Percentiles rank a stretch among this genome's conserved stretches.
Evolutionary conservation across 2,888 invertebrate species (phyloP).

Genomic region (Temnothorax ravouxi): DNA sequence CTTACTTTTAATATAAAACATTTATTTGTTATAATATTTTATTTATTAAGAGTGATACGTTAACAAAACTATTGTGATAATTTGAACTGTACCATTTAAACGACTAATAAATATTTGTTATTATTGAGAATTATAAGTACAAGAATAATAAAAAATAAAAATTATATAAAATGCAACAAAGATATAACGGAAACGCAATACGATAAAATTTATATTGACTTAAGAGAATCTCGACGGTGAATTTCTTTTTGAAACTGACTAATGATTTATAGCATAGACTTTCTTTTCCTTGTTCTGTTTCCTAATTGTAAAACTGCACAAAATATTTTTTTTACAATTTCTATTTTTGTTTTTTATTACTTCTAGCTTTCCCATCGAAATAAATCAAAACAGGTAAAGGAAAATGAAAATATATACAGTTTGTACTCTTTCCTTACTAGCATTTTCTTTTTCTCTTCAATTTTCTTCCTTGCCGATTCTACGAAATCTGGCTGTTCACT

Average conservation of each 20-base stretch:
- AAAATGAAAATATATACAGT: neutral
- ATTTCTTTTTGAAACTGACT: neutral
- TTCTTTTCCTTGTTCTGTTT: neutral
- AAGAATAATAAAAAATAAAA: neutral
- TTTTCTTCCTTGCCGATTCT: neutral
- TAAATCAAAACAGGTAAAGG: neutral
- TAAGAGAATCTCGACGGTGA: neutral
- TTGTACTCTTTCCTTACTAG: neutral
- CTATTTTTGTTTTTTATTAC: neutral
- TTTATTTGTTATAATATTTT: neutral
- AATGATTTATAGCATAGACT: neutral
- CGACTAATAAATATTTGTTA: neutral
- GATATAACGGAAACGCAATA: neutral
- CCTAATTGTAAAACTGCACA: neutral
- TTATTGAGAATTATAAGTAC: neutral
- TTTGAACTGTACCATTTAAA: neutral
- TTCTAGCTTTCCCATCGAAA: neutral
- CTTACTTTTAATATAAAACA: neutral
- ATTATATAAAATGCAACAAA: neutral
- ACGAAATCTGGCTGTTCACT: neutral
- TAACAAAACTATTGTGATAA: neutral
- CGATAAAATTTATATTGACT: neutral
- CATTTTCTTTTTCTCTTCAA: neutral
- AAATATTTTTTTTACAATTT: neutral
- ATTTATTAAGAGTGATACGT: neutral